Conservation (phyloP, 2,113 vertebrate genomes). For the Caretta caretta region DNA sequence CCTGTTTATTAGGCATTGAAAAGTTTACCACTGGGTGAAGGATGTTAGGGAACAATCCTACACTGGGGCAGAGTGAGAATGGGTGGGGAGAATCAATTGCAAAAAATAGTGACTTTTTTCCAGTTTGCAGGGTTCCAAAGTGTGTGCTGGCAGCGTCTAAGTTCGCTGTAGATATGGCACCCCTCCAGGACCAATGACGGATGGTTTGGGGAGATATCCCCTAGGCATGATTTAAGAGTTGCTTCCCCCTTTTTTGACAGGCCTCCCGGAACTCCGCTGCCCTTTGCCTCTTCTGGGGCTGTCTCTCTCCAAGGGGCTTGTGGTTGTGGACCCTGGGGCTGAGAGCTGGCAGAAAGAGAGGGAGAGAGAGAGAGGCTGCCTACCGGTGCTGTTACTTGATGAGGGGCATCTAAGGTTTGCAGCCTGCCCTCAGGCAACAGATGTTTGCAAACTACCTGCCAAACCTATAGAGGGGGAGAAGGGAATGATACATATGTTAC, state of each 20-base stretch:
- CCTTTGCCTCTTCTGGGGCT: background rate
- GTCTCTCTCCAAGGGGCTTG: background rate
- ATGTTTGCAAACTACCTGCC: slow-evolving; percentile 30
- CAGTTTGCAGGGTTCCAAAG: background rate
- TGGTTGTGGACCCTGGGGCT: background rate
- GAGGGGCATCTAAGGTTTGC: slow-evolving; percentile 17
- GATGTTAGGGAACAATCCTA: background rate
- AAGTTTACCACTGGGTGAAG: rapidly evolving
- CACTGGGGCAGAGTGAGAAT: rapidly evolving
- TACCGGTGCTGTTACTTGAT: slow-evolving; percentile 17
- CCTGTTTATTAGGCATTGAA: rapidly evolving
- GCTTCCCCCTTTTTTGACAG: background rate
- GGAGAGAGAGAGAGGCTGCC: background rate
- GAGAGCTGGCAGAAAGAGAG: slow-evolving; percentile 30
- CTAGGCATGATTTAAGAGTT: background rate
- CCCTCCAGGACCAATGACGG: slow-evolving; percentile 55
- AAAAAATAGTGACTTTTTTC: background rate
- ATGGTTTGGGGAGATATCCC: slow-evolving; percentile 31
- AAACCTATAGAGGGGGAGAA: background rate
- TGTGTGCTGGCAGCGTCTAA: slow-evolving; percentile 53
- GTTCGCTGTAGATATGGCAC: slow-evolving; percentile 65
- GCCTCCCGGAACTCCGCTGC: background rate
- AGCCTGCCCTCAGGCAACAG: slow-evolving; percentile 29
- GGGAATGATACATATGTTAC: slow-evolving; percentile 24
- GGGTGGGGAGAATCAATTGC: background rate